Conservation (phyloP, 1,140 invertebrate species). For the Campoletis sonorensis region DNA sequence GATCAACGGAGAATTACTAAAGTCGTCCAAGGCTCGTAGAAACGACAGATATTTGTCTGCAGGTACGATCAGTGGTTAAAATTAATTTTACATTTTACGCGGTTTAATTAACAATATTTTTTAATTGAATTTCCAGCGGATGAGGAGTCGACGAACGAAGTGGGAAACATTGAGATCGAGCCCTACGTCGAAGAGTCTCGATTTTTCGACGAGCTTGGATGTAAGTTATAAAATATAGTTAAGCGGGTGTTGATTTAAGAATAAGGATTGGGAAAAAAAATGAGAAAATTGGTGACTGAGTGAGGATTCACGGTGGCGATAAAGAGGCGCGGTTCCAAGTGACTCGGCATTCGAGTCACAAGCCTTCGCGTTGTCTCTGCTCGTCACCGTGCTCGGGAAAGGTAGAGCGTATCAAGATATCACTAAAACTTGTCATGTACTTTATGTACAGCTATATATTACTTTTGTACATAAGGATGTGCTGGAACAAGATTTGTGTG, state of each 20-base stretch:
- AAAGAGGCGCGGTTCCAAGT: constrained; percentile 50
- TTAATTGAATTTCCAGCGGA: constrained; percentile 34
- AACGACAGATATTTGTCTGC: constrained; percentile 68
- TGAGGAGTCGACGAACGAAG: constrained; percentile 53
- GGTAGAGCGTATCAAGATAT: constrained; percentile 39
- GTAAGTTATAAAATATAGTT: constrained; percentile 71
- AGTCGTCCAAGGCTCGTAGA: constrained; percentile 54
- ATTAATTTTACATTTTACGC: constrained; percentile 15
- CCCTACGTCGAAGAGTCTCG: constrained; percentile 67
- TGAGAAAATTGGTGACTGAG: constrained; percentile 30
- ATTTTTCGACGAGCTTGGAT: constrained; percentile 79
- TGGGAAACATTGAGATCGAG: constrained; percentile 59
- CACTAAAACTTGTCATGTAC: constrained; percentile 17
- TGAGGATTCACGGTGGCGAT: constrained; percentile 21
- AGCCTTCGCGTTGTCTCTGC: constrained; percentile 39
- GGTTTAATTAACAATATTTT: neutral
- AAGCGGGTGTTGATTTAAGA: no score
- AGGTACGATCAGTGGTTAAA: constrained; percentile 55
- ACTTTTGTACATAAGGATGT: no score
- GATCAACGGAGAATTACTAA: neutral
- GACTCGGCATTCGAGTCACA: constrained; percentile 57
- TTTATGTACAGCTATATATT: neutral
- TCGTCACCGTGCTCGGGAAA: constrained; percentile 13
- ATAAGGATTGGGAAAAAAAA: neutral
- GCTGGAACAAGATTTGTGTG: neutral